Evolutionary conservation across 64 coral and sea anemone species (phyloP).

Genomic region (Pocillopora verrucosa): DNA sequence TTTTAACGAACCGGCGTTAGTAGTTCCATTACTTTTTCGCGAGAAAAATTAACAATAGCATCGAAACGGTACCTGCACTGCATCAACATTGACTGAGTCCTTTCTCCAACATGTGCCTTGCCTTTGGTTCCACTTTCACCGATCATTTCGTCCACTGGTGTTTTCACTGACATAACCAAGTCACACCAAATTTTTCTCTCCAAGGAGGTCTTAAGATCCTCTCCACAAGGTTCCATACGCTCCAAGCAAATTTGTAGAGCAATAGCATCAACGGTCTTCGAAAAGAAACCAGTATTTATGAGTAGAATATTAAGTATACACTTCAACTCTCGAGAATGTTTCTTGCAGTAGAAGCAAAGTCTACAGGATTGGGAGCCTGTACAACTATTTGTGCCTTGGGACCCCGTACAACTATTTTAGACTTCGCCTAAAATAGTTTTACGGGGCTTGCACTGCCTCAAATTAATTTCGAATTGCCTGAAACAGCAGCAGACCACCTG

Average conservation of each 20-base stretch:
- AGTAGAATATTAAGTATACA: background rate
- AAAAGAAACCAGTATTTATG: background rate
- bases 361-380: no score
- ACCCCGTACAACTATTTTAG: no score
- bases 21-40: background rate
- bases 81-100: constrained; percentile 6
- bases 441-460: no score
- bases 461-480: no score
- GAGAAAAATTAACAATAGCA: no score
- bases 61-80: constrained; percentile 38
- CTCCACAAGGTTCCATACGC: constrained; percentile 25
- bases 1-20: no score
- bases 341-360: no score
- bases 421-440: no score
- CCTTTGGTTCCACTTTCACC: background rate
- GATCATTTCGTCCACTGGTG: constrained; percentile 49
- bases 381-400: no score
- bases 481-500: no score
- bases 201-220: constrained; percentile 5
- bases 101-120: constrained; percentile 3
- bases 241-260: constrained; percentile 49
- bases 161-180: constrained; percentile 33
- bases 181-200: constrained; percentile 52
- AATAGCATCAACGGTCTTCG: constrained; percentile 51
- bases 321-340: background rate